phyloP scores from a whole-genome alignment of 1,140 invertebrate genomes.

The Scaptomyza hsui region DNA sequence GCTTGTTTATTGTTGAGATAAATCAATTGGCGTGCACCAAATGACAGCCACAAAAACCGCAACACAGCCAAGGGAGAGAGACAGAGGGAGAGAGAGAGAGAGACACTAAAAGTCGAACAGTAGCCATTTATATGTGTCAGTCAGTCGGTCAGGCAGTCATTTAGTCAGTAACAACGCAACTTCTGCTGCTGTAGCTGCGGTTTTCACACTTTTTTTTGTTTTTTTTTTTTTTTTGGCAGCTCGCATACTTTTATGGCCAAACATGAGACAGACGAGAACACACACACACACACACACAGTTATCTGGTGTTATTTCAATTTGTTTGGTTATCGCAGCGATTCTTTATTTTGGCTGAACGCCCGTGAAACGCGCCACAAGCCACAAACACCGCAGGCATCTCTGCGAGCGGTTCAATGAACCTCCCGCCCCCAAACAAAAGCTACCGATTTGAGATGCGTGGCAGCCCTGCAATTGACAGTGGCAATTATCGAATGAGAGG shows the following conservation, averaged over 20 bases:
- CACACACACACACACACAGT: slow-evolving; percentile 20
- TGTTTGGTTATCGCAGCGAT: slow-evolving; percentile 59
- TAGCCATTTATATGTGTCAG: slow-evolving; percentile 45
- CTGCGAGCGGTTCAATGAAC: slow-evolving; percentile 44
- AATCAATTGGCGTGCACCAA: slow-evolving; percentile 35
- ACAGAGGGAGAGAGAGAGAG: too few species aligned
- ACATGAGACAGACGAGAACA: slow-evolving; percentile 12
- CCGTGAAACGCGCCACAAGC: slow-evolving; percentile 15
- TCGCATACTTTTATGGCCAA: slow-evolving; percentile 30
- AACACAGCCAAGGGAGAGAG: slow-evolving; percentile 15
- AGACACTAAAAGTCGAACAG: slow-evolving; percentile 5
- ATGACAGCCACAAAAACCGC: slow-evolving; percentile 33
- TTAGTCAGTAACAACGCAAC: slow-evolving; percentile 11
- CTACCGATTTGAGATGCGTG: neutral
- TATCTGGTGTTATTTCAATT: slow-evolving; percentile 78
- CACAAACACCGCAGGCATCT: slow-evolving; percentile 23
- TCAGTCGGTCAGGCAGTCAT: slow-evolving; percentile 61
- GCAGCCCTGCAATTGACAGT: slow-evolving; percentile 44
- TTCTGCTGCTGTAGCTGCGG: slow-evolving; percentile 37
- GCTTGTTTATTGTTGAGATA: slow-evolving; percentile 40
- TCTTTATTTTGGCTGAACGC: slow-evolving; percentile 56
- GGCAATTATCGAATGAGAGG: slow-evolving; percentile 44
- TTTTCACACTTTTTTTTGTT: slow-evolving; percentile 62
- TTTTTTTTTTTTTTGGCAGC: slow-evolving; percentile 49
- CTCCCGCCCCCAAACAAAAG: neutral